phyloP scores from a whole-genome alignment of 2,113 vertebrate genomes.

The Hippocampus comes region DNA sequence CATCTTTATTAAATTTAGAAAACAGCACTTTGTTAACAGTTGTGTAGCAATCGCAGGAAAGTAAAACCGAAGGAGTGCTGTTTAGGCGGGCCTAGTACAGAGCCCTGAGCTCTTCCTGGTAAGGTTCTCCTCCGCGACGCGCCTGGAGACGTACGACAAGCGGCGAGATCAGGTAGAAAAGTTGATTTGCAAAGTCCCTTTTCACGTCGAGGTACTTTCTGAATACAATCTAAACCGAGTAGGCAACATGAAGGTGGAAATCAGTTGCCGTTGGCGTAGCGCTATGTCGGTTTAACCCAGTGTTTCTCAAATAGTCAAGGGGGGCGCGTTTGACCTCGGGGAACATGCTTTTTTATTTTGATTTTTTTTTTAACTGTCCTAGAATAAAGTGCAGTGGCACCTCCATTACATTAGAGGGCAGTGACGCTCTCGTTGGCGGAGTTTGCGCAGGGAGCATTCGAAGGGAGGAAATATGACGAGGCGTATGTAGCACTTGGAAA shows the following conservation, averaged over 20 bases:
- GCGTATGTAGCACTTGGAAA: too few relatives aligned
- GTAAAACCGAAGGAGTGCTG: conserved; percentile 57
- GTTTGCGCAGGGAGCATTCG: too few relatives aligned
- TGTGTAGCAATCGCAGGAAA: conserved; percentile 76
- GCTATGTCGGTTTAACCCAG: conserved; percentile 34
- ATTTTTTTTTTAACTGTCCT: too few relatives aligned
- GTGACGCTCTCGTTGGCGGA: too few relatives aligned
- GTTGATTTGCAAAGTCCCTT: conserved; percentile 77
- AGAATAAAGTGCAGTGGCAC: too few relatives aligned
- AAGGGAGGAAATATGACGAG: too few relatives aligned
- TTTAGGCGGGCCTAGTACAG: conserved; percentile 60
- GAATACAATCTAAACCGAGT: conserved; percentile 64
- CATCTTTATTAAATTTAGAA: conserved; percentile 83
- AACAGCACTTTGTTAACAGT: conserved; percentile 76
- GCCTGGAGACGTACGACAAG: conserved; percentile 63
- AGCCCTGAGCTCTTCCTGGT: conserved; percentile 71
- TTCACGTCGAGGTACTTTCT: conserved; percentile 74
- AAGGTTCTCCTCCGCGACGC: conserved; percentile 17
- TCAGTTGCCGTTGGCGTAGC: conserved; percentile 64
- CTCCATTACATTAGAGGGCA: too few relatives aligned
- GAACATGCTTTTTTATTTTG: too few relatives aligned
- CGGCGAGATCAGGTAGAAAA: conserved; percentile 78
- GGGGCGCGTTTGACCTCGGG: too few relatives aligned
- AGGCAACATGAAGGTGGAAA: conserved; percentile 66
- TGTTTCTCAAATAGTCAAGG: too few relatives aligned